Percentiles rank a stretch among this genome's conserved stretches.
Conservation (phyloP, 2,888 invertebrate species). For the Dasypolia templi region DNA sequence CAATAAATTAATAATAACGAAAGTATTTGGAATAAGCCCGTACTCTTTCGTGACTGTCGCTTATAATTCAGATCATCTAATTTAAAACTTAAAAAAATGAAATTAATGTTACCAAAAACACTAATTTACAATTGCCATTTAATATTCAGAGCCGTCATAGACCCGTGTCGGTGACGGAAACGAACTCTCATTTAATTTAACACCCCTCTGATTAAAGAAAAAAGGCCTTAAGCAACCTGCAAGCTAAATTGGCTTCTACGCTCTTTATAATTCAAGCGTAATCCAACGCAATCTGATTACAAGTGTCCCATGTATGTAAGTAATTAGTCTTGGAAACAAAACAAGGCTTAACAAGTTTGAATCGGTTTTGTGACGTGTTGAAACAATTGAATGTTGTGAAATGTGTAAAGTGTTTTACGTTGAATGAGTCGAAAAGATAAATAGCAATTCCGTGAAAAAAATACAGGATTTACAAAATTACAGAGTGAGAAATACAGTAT, state of each 20-base stretch:
- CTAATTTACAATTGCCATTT: constrained; percentile 37
- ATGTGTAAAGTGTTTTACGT: neutral
- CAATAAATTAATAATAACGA: neutral
- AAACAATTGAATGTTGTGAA: constrained; percentile 26
- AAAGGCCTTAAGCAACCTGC: constrained; percentile 44
- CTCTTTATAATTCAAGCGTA: constrained; percentile 58
- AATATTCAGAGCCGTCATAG: constrained; percentile 48
- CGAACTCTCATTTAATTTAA: constrained; percentile 47
- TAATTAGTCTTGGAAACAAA: constrained; percentile 50
- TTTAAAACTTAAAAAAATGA: neutral
- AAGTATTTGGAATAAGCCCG: neutral
- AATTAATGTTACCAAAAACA: constrained; percentile 26
- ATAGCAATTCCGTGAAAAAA: neutral
- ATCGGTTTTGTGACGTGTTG: constrained; percentile 23
- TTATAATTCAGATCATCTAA: constrained; percentile 4
- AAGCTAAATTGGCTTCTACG: constrained; percentile 49
- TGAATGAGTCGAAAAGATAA: no score
- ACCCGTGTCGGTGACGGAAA: constrained; percentile 40
- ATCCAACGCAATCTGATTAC: constrained; percentile 59
- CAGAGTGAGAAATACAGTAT: neutral
- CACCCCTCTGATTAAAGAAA: constrained; percentile 30
- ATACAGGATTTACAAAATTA: neutral
- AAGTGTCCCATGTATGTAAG: constrained; percentile 37
- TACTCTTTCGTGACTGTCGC: neutral
- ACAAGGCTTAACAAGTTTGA: constrained; percentile 29